These are phyloP conservation scores for Cactoblastis cactorum DNA, from an alignment of 2,888 invertebrate species.

Conservation along the genomic window DNA sequence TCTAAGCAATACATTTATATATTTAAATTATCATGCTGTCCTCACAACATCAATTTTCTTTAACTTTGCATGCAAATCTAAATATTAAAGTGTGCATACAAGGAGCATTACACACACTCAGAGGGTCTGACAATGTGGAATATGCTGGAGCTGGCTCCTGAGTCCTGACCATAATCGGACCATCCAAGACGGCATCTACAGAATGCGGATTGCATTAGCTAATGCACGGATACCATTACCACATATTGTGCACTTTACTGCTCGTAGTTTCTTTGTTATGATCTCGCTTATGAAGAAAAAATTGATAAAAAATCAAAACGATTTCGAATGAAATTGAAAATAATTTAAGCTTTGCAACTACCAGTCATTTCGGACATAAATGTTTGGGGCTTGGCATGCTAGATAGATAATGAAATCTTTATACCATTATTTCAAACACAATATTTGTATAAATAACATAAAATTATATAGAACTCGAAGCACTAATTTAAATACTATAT, in stretches of 20 bases:
- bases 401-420: too few species aligned
- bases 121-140: neutral
- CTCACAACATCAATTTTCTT: neutral
- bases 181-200: neutral
- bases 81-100: neutral
- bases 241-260: neutral
- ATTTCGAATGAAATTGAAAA: too few species aligned
- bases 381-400: too few species aligned
- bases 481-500: too few species aligned
- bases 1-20: too few species aligned
- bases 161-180: neutral
- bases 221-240: neutral
- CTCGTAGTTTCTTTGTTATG: neutral
- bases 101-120: neutral
- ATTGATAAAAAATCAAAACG: too few species aligned
- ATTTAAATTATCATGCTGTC: too few species aligned
- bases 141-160: neutral
- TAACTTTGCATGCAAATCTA: neutral
- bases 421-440: too few species aligned
- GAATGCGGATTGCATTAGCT: neutral
- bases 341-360: too few species aligned
- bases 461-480: too few species aligned
- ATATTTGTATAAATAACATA: too few species aligned
- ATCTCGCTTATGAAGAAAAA: neutral
- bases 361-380: too few species aligned